A percentile compares a stretch with the other conserved stretches of the same genome.
Evolutionary conservation across 2,888 invertebrate species (phyloP).

Genomic region (Pinctada fucata): DNA sequence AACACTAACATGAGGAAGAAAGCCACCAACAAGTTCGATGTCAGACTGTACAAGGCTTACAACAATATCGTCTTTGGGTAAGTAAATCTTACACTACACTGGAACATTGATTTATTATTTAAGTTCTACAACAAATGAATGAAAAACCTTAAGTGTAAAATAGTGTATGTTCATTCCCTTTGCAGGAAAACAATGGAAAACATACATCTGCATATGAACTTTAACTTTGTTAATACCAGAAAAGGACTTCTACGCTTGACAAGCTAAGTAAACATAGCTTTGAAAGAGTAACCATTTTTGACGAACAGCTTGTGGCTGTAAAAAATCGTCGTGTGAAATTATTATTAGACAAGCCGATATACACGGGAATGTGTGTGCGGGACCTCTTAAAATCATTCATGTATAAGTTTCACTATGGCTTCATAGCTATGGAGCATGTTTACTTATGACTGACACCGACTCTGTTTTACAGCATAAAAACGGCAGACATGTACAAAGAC

Average conservation of each 20-base stretch:
- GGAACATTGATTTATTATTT: too few relatives aligned
- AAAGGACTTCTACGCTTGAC: not conserved
- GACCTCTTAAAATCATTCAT: constrained; percentile 29
- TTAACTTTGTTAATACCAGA: not conserved
- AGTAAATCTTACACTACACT: too few relatives aligned
- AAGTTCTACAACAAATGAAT: too few relatives aligned
- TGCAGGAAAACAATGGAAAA: not conserved
- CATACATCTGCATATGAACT: not conserved
- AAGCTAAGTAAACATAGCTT: constrained; percentile 40
- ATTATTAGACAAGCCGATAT: constrained; percentile 19
- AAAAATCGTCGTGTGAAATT: constrained; percentile 46
- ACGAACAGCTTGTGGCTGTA: constrained; percentile 70
- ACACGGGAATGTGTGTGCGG: constrained; percentile 26
- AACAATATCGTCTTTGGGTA: too few relatives aligned
- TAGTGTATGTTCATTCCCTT: too few relatives aligned
- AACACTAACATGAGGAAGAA: constrained; percentile 54
- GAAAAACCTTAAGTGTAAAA: too few relatives aligned
- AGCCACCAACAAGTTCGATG: constrained; percentile 25
- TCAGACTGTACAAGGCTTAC: too few relatives aligned
- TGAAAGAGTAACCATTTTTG: constrained; percentile 57
- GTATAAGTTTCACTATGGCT: constrained; percentile 69
- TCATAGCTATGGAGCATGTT: constrained; percentile 51
- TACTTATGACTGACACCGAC: constrained; percentile 60
- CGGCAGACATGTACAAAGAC: too few relatives aligned
- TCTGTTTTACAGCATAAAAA: constrained; percentile 47